Evolutionary conservation across 2,113 vertebrate genomes (phyloP), one percentile per base, ranked within the genome.

Genomic region (Sciurus niger): DNA sequence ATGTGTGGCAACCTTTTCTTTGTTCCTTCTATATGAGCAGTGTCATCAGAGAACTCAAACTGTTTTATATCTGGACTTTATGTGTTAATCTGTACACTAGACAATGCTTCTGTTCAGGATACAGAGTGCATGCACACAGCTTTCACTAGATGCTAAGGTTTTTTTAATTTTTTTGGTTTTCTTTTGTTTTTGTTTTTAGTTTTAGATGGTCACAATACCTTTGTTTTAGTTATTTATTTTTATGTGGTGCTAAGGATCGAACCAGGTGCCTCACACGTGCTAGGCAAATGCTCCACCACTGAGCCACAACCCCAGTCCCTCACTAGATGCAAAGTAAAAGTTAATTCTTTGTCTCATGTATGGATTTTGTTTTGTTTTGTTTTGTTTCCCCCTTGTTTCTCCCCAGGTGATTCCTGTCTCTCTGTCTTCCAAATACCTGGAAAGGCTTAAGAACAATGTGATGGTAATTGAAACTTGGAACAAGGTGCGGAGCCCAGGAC

Each of bases 391-490:
- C 67, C 2, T 95, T 84, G 72, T 78, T 95, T 68, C 88, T 73
- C 84, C 67, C 30, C 40, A 99, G 99, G 99, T 99, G 80, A 99
- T 99, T 89, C 99, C 99, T 60, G 98, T 99, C 67, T 96, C 99
- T 8, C 89, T 99, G 96, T 99, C 99, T 89, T 70, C 97, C 85
- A 99, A 98, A 73, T 99, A 98, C 89, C 95, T 99, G 97, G 99
- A 99, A 97, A 98, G 99, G 2, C 99, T 99, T 98, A 99, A 99
- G 97, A 99, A 99, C 97, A 99, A 99, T 1, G 82, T 99, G 84
- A 99, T 99, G 99, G 97, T 99, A 74, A 99, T 99, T 46, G 99
- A 99, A 98, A 99, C 99, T 0, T 99, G 99, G 99, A 99, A 99
- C 97, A 99, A 99, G 97, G 96, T 97, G 16, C 98, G 98, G 93